Evolutionary conservation across 2,888 invertebrate species (phyloP), one percentile per base, ranked within the genome.

Genomic region (Scaptomyza cyrtandrae): DNA sequence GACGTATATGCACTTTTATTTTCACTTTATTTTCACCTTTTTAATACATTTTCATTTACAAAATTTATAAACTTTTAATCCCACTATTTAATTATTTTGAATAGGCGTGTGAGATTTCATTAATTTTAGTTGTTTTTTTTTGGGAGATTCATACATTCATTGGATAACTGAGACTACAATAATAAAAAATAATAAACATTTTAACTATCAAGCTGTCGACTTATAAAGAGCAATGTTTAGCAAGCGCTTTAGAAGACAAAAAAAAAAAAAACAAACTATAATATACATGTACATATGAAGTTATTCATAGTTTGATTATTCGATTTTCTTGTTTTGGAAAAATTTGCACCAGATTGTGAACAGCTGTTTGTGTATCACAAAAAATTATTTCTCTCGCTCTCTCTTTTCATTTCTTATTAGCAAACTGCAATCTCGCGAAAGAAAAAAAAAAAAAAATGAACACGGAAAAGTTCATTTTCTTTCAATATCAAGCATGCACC

Each of bases 71-170:
- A 50, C 14, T 48, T 31, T 44, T 19, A 52, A 48, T 11, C 46
- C 61, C 31, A 44, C 19, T 52, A 46, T 10, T 24, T 41, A 43
- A 48, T 46, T 24, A 5, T 45, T 45, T 55, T 29, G 11, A 33
- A 45, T 56, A 39, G 10, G 13, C 16, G n/a, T 66, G 59, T 65
- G 72, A 71, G 59, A 73, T 71, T 72, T 59, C 31, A 33, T 35
- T 65, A 41, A 46, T 35, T 52, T 50, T 19, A 19, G 19, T 1
- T 29, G 14, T 24, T 31, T 48, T 14, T 35, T 52, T 31, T 45
- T 50, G 7, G 55, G 31, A 35, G 27, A 56, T 56, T 37, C n/a
- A 27, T 19, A 41, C 31, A 69, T 53, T 60, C 33, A 61, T 19
- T 37, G 48, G 27, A 24, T 44, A 53, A 39, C 14, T 5, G 41